Base-by-base conservation (phyloP, 2,888 invertebrate genomes). In the Tachina lurida region DNA sequence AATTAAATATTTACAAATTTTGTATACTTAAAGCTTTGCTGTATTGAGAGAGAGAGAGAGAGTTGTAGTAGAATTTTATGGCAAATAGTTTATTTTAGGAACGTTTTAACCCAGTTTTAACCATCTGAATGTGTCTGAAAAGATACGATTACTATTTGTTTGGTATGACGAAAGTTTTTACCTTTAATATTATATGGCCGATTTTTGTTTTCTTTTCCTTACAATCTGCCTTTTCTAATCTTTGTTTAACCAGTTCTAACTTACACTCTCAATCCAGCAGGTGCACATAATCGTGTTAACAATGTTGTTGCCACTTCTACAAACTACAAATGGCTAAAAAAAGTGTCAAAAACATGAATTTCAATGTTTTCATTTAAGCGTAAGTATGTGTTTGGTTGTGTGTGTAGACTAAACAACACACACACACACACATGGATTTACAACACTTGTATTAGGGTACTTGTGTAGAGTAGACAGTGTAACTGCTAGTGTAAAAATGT, bases 271-370 rank as follows among this genome's bases (percentile, higher is more conserved):
- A 15, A 68, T 65, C n/a, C 76, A 76, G 49, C 63, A 65, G 54
- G 65, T 75, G 31, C 31, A 31, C 31, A 76, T 80, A 80, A 84
- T 80, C 71, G 75, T 73, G 76, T 77, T 74, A 84, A 81, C 75
- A 80, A 76, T 73, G 74, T 77, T 87, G 82, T 84, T 83, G 87
- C 79, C 80, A 84, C 74, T 78, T 82, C 71, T 65, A 83, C 78
- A 63, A 68, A 45, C 62, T 75, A 60, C 80, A 78, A 77, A 68
- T 60, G 63, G 43, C 49, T 75, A 43, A 67, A 77, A 75, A 83
- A 81, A 84, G 84, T 87, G 84, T 76, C 85, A 87, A 83, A 83
- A 84, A 83, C 78, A 86, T 58, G 80, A 83, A 45, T 62, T 76
- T 52, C 75, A 63, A 67, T 84, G 84, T 77, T 65, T 80, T 80